Percentiles rank a stretch among this genome's conserved stretches.
These are phyloP conservation scores for Drosophila infuscata DNA, from an alignment of 2,888 invertebrate species.

Conservation along the genomic window DNA sequence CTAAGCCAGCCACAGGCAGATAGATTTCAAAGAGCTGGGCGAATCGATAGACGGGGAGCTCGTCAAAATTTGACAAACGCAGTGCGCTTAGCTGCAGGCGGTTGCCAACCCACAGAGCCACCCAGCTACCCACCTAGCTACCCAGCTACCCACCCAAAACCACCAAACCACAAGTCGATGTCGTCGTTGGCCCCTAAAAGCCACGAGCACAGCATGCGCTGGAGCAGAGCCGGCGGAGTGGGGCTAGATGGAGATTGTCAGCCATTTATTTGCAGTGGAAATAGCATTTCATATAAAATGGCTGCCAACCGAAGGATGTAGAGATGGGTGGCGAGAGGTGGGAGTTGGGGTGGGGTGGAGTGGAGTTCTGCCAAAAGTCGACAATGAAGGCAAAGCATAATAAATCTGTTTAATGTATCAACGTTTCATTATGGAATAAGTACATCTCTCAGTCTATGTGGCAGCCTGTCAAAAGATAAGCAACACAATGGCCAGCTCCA, in stretches of 20 bases:
- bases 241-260: slow-evolving; percentile 10
- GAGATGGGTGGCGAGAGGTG: not conserved
- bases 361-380: slow-evolving; percentile 1
- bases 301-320: slow-evolving; percentile 3
- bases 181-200: slow-evolving; percentile 21
- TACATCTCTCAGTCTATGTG: slow-evolving; percentile 16
- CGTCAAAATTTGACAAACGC: slow-evolving; percentile 74
- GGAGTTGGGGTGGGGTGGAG: too few relatives aligned
- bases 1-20: slow-evolving; percentile 36
- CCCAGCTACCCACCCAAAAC: slow-evolving; percentile 34
- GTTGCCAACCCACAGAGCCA: slow-evolving; percentile 2
- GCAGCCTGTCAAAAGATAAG: slow-evolving; percentile 55
- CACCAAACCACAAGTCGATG: slow-evolving; percentile 29
- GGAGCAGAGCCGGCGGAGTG: slow-evolving; percentile 8
- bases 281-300: slow-evolving; percentile 16
- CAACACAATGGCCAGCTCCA: slow-evolving; percentile 35
- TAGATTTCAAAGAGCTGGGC: slow-evolving; percentile 59
- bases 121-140: not conserved
- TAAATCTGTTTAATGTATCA: slow-evolving; percentile 79
- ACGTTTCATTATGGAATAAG: slow-evolving; percentile 60
- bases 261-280: slow-evolving; percentile 7
- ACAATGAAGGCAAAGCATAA: slow-evolving; percentile 56
- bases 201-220: slow-evolving; percentile 63
- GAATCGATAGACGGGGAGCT: slow-evolving; percentile 58
- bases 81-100: slow-evolving; percentile 76